Evolutionary conservation across 2,113 vertebrate genomes (phyloP).

Genomic region (Hoplias malabaricus): DNA sequence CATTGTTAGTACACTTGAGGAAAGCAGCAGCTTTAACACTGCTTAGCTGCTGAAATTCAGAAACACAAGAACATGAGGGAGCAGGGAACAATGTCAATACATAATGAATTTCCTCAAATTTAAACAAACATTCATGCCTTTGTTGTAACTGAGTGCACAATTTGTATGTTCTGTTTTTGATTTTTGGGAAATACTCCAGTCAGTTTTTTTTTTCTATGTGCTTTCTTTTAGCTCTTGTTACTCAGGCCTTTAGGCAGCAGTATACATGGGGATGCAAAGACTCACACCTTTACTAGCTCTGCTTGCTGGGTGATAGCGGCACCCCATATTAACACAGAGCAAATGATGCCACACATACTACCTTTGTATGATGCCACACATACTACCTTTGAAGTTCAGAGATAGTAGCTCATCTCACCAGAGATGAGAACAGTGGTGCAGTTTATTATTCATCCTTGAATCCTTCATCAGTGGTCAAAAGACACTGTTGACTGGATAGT

Average conservation of each 20-base stretch:
- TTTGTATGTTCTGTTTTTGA: background rate
- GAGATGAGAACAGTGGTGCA: too few species aligned
- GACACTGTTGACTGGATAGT: too few species aligned
- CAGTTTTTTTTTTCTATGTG: background rate
- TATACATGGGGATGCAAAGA: background rate
- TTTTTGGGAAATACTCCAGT: background rate
- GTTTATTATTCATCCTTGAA: too few species aligned
- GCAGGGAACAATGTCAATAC: constrained; percentile 35
- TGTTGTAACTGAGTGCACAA: background rate
- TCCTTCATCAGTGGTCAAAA: too few species aligned
- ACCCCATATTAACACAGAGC: background rate
- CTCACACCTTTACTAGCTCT: background rate
- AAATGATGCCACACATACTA: constrained; percentile 4
- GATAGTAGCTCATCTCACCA: too few species aligned
- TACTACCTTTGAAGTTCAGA: too few species aligned
- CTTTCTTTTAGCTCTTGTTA: background rate
- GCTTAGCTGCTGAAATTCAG: constrained; percentile 53
- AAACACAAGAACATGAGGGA: constrained; percentile 39
- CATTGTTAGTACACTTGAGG: constrained; percentile 54
- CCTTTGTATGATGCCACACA: too few species aligned
- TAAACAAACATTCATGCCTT: constrained; percentile 30
- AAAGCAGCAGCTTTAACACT: constrained; percentile 52
- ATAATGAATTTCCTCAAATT: constrained; percentile 31
- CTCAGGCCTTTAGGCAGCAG: background rate
- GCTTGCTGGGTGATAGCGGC: background rate